A percentile compares a stretch with the other conserved stretches of the same genome.
phyloP scores from a whole-genome alignment of 2,888 invertebrate species.

The Euphydryas editha region DNA sequence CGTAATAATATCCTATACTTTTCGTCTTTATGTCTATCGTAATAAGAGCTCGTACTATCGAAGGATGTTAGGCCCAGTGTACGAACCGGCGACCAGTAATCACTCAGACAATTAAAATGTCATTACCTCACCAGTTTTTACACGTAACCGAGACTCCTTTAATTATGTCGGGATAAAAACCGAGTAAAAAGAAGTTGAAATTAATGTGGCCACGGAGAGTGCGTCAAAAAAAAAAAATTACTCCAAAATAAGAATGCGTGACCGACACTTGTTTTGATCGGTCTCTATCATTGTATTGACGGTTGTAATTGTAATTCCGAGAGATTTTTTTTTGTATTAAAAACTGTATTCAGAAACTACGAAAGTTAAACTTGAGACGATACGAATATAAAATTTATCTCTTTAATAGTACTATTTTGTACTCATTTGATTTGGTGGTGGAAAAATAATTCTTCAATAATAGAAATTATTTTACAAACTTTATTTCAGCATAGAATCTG shows the following conservation, averaged over 20 bases:
- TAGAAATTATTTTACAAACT: too few relatives aligned
- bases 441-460: too few relatives aligned
- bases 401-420: too few relatives aligned
- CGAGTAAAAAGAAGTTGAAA: conserved; percentile 55
- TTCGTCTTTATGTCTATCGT: conserved; percentile 29
- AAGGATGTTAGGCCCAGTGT: conserved; percentile 33
- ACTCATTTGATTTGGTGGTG: too few relatives aligned
- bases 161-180: conserved; percentile 69
- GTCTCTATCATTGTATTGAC: conserved; percentile 7
- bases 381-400: too few relatives aligned
- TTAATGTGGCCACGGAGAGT: conserved; percentile 46
- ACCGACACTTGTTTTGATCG: conserved; percentile 36
- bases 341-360: too few relatives aligned
- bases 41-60: conserved; percentile 29
- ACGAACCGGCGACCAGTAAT: conserved; percentile 67
- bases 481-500: too few relatives aligned
- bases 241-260: conserved; percentile 46
- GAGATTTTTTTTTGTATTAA: background rate
- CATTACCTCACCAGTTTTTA: conserved; percentile 78
- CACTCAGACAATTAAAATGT: conserved; percentile 81
- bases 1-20: conserved; percentile 14
- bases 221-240: conserved; percentile 44
- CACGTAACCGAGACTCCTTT: conserved; percentile 73
- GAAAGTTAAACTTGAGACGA: too few relatives aligned
- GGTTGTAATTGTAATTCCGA: conserved; percentile 9